These are phyloP conservation scores for Hemibates koningsi DNA, from an alignment of 2,113 vertebrate genomes.

Conservation along the genomic window DNA sequence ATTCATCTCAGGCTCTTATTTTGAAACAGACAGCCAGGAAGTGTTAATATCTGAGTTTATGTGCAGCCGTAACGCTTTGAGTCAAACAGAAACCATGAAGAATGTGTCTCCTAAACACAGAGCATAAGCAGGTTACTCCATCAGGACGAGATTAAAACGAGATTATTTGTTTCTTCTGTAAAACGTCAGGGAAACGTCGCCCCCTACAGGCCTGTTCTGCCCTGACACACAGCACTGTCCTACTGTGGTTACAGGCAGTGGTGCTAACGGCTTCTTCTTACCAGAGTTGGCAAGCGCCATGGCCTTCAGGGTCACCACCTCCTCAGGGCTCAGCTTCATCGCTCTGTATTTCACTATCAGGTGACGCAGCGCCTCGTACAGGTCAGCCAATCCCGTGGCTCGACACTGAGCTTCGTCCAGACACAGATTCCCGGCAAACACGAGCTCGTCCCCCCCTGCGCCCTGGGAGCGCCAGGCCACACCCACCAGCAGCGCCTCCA, in stretches of 20 bases:
- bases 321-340: conserved; percentile 61
- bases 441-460: conserved; percentile 29
- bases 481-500: conserved; percentile 67
- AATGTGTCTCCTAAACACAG: background rate
- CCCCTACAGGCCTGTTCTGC: background rate
- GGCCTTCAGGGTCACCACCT: conserved; percentile 65
- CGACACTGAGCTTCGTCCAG: conserved; percentile 50
- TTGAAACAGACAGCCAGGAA: background rate
- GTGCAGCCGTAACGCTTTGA: background rate
- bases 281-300: conserved; percentile 71
- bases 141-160: background rate
- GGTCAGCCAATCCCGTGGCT: conserved; percentile 47
- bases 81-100: background rate
- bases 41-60: background rate
- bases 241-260: background rate
- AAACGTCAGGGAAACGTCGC: background rate
- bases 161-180: background rate
- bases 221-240: background rate
- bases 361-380: conserved; percentile 62
- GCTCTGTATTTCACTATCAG: conserved; percentile 52
- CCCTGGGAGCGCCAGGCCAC: conserved; percentile 66
- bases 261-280: background rate
- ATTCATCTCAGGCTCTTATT: background rate
- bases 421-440: conserved; percentile 62
- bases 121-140: background rate